phyloP scores from a whole-genome alignment of 2,113 vertebrate genomes.

The Cephalopholis sonnerati region DNA sequence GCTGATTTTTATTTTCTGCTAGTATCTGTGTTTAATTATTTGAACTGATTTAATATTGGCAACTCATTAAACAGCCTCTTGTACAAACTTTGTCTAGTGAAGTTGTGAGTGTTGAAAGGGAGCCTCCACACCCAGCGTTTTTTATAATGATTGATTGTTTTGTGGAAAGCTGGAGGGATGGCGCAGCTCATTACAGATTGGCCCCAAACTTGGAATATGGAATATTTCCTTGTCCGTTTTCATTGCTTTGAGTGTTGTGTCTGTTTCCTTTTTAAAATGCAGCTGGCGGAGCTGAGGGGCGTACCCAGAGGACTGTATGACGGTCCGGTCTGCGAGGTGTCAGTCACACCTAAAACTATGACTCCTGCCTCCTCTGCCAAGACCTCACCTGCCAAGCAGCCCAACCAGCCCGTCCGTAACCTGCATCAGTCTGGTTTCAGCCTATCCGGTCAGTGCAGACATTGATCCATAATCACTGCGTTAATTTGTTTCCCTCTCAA shows the following conservation, averaged over 20 bases:
- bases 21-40: neutral
- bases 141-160: neutral
- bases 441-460: slow-evolving; percentile 89
- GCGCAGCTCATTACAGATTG: neutral
- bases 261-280: slow-evolving; percentile 37
- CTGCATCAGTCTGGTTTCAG: slow-evolving; percentile 99
- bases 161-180: neutral
- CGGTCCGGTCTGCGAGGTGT: slow-evolving; percentile 95
- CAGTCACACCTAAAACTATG: slow-evolving; percentile 93
- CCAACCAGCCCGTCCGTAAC: slow-evolving; percentile 93
- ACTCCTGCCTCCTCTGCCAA: slow-evolving; percentile 95
- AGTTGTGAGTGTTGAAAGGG: neutral
- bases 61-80: neutral
- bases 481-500: too few relatives aligned
- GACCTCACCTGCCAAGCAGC: slow-evolving; percentile 96
- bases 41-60: neutral
- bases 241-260: neutral
- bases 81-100: neutral
- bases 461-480: neutral
- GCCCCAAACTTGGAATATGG: too few relatives aligned
- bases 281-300: slow-evolving; percentile 96
- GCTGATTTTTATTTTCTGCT: neutral
- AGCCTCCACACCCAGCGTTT: neutral
- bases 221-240: neutral
- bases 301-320: slow-evolving; percentile 97